Evolutionary conservation across 35 echinoderm and acorn worm genomes (phyloP).

Genomic region (Ptychodera flava): DNA sequence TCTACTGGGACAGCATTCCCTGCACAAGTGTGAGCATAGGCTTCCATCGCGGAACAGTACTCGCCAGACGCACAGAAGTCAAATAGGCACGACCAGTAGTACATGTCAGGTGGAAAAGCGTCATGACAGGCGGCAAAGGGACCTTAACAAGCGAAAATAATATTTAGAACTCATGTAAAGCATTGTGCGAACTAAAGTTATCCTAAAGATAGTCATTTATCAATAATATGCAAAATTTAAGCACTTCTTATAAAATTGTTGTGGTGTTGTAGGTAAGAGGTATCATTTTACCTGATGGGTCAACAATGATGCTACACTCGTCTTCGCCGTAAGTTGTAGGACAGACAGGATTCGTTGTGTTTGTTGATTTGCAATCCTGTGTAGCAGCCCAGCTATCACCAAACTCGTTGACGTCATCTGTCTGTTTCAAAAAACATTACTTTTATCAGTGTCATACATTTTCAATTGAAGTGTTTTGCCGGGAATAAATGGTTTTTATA

Average conservation of each 20-base stretch:
- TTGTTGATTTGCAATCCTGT: not conserved
- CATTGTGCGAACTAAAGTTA: no score
- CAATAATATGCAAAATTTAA: no score
- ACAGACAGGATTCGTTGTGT: not conserved
- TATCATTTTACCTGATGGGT: not conserved
- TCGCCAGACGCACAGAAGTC: conserved; percentile 92
- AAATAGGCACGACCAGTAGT: conserved; percentile 68
- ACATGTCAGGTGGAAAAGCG: conserved; percentile 48
- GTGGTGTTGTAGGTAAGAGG: not conserved
- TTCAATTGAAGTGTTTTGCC: no score
- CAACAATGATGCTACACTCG: not conserved
- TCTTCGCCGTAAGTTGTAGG: not conserved
- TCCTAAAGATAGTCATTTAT: no score
- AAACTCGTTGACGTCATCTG: not conserved
- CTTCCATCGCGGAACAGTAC: no score
- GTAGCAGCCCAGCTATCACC: not conserved
- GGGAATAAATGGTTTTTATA: no score
- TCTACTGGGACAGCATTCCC: no score
- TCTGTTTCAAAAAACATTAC: not conserved
- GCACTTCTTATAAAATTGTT: no score
- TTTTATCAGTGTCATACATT: no score
- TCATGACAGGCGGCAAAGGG: conserved; percentile 57
- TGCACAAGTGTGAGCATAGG: no score
- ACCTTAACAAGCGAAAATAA: no score
- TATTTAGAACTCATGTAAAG: no score